A percentile compares a stretch with the other conserved stretches of the same genome.
These are phyloP conservation scores for Noctilio leporinus DNA, from an alignment of 2,113 vertebrate genomes.

Conservation along the genomic window DNA sequence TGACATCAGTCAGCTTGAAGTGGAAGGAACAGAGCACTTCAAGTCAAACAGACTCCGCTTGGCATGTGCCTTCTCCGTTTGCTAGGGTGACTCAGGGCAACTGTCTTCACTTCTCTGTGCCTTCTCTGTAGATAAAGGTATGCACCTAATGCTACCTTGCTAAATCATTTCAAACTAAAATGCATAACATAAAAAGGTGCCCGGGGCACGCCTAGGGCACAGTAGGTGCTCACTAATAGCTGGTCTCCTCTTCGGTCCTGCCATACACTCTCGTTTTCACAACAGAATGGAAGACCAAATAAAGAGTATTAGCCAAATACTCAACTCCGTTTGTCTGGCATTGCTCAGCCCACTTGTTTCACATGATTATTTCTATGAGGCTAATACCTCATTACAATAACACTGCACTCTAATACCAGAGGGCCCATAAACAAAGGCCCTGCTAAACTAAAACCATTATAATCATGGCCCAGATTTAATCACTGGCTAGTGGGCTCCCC, in stretches of 20 bases:
- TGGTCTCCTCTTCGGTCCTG: not conserved
- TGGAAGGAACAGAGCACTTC: not conserved
- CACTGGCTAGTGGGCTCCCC: constrained; percentile 77
- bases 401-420: constrained; percentile 75
- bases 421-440: constrained; percentile 80
- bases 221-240: not conserved
- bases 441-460: constrained; percentile 81
- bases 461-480: constrained; percentile 79
- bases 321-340: not conserved
- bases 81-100: not conserved
- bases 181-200: not conserved
- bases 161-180: not conserved
- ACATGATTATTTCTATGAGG: constrained; percentile 72
- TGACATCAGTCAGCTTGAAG: not conserved
- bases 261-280: not conserved
- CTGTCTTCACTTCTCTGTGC: not conserved
- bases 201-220: not conserved
- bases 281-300: not conserved
- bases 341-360: constrained; percentile 49
- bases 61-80: not conserved
- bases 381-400: constrained; percentile 80
- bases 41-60: not conserved
- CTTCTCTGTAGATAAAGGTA: not conserved
- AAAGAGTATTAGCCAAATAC: not conserved
- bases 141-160: not conserved